Base-by-base conservation (phyloP, 2,888 invertebrate genomes). In the Boloria euphrosyne region DNA sequence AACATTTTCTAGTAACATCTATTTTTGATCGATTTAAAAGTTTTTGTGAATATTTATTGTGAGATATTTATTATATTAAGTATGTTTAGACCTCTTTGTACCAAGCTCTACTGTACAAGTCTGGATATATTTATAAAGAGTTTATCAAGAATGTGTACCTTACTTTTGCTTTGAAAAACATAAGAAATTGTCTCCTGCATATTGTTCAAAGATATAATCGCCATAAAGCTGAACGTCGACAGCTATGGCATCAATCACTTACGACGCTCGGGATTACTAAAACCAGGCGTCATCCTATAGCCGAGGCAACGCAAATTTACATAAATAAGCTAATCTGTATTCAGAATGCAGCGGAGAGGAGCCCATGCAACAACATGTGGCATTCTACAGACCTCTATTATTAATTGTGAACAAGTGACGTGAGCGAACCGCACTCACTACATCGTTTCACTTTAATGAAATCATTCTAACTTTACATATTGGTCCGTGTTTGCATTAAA, bases 311-410 rank as follows among this genome's bases (percentile, higher is more conserved):
- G 80, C 77, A 78, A 84, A 89, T 89, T 88, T 88, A 87, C 89
- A 89, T 89, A 89, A 89, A 88, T 88, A 89, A 88, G 84, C 89
- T 88, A 89, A 89, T 89, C 86, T 89, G 87, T 89, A 89, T 89
- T 89, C 89, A 85, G 82, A 84, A 83, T 88, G 87, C 87, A 85
- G 78, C 81, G 71, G 78, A 78, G 82, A 82, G 83, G 77, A 83
- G 83, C 80, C 86, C 86, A 85, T 89, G 89, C 88, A 87, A 89
- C 89, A 89, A 89, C 89, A 89, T 87, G 87, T 88, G 89, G 83
- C 83, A 86, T 89, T 86, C 89, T 86, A 85, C 87, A 85, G 82
- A 87, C 89, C 86, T 86, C 86, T 81, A 87, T 89, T 90, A 90
- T 90, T 90, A 90, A 90, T 89, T 86, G 87, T 85, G 84, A 84